Evolutionary conservation across 2,797 vertebrate species (phyloP), one percentile per base, ranked within the genome.

Genomic region (Trachops cirrhosus): DNA sequence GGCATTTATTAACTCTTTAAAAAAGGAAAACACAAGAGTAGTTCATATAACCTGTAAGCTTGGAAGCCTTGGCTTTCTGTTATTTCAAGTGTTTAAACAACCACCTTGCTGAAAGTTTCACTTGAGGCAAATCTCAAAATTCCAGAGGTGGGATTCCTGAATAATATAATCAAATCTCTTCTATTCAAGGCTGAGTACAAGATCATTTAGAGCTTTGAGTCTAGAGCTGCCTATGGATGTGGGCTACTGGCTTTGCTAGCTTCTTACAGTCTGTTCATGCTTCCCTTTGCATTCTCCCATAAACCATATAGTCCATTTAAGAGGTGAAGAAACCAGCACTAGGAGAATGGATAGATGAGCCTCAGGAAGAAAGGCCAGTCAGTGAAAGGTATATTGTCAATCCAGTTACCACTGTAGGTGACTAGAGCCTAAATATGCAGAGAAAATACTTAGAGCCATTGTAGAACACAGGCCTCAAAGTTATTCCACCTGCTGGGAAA

Each of bases 61-160:
- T 71, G 62, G 83, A 83, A 94, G 24, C 5, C 32, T 12, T 6
- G 10, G 50, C 57, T 80, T 26, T 86, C 54, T 89, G 26, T 71
- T 86, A 26, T 88, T 97, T 86, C 26, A 70, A 6, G 32, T 50
- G 10, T 26, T 64, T 10, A n/a, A 94, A 48, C 19, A 26, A 78
- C n/a, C 50, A 48, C n/a, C n/a, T 75, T 89, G 52, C 24, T 93
- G 59, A 93, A 91, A 91, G 7, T 3, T 93, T 89, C 16, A 67
- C 14, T 54, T 80, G 26, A 89, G 22, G 50, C 59, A 70, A 91
- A 67, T 94, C 88, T 97, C 44, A 91, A 93, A 95, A 59, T 44
- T 52, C 71, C 26, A 84, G 74, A 91, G 83, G 50, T 39, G 67
- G 34, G 44, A 74, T 93, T 88, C 32, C 79, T 22, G 14, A 94